These are phyloP conservation scores for Acanthaster planci DNA, from an alignment of 35 echinoderm and acorn worm genomes.

Conservation along the genomic window DNA sequence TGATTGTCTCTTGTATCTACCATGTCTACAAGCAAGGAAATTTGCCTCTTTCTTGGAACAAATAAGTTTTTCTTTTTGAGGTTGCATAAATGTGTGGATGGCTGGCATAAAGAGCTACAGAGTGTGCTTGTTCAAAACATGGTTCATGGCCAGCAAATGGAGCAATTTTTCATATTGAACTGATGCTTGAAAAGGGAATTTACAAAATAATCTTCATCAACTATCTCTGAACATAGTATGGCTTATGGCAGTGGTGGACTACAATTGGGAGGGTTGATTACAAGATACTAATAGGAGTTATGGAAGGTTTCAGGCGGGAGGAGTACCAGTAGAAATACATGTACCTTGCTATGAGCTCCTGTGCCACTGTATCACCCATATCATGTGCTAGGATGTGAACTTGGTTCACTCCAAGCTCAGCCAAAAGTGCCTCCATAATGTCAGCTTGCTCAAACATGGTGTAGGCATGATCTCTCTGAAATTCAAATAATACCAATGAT, in stretches of 20 bases:
- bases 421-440: slow-evolving; percentile 61
- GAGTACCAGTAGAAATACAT: not conserved
- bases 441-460: slow-evolving; percentile 86
- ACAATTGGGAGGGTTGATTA: not conserved
- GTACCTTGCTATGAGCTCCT: slow-evolving; percentile 84
- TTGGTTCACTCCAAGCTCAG: slow-evolving; percentile 43
- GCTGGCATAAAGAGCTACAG: too few species aligned
- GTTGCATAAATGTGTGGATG: too few species aligned
- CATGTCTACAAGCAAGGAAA: too few species aligned
- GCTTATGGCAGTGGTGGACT: not conserved
- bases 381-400: slow-evolving; percentile 89
- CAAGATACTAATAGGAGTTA: not conserved
- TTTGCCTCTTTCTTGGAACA: too few species aligned
- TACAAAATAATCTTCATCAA: slow-evolving; percentile 8
- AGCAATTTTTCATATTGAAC: too few species aligned
- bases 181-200: too few species aligned
- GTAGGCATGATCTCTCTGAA: slow-evolving; percentile 64
- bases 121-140: too few species aligned
- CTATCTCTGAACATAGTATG: too few species aligned
- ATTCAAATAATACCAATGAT: not conserved
- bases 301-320: not conserved
- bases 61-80: too few species aligned
- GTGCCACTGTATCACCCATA: slow-evolving; percentile 89
- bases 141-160: too few species aligned
- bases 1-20: too few species aligned